Base-by-base conservation (phyloP, 2,797 vertebrate species). In the Balearica regulorum region DNA sequence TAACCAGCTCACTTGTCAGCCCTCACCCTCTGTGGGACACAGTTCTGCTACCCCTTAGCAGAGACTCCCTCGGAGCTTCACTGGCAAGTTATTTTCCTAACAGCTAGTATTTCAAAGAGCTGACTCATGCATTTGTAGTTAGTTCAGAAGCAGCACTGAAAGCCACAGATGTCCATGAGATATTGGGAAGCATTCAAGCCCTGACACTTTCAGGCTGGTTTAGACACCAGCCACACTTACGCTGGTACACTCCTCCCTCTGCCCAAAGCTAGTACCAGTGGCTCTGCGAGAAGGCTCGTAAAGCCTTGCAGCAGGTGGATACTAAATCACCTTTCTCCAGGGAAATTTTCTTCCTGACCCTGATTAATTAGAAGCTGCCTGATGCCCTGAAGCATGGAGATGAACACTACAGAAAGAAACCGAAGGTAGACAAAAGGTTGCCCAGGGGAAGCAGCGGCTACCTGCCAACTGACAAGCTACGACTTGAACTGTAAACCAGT, bases 271-370 rank as follows among this genome's bases (percentile, higher is more conserved):
- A 10, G 39, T 5, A 49, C 31, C 54, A 29, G 58, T 5, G 13
- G 80, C 73, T 79, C 77, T 48, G 64, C 88, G 41, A 1, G 33
- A 33, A 89, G 39, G 55, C 31, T 66, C 62, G 33, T 55, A 22
- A 75, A 86, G 11, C 43, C 35, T 54, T 44, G 46, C 58, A 91
- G 80, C 89, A 90, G 80, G 69, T 95, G 66, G 70, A 58, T 24
- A 58, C 48, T 79, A 94, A 96, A 90, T 13, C 78, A 70, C 53
- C 26, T 58, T 69, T 78, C 95, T 57, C 76, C 25, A 5, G 73
- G 94, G 90, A 94, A 86, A 90, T 96, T 55, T 79, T 17, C 90
- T 84, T 90, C 85, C 85, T 84, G 85, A 86, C 89, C 85, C 46
- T 37, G 49, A 72, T 96, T 91, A 94, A 94, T 91, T 60, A 43